Evolutionary conservation across 2,797 vertebrate genomes (phyloP).

Genomic region (Lithobates pipiens): DNA sequence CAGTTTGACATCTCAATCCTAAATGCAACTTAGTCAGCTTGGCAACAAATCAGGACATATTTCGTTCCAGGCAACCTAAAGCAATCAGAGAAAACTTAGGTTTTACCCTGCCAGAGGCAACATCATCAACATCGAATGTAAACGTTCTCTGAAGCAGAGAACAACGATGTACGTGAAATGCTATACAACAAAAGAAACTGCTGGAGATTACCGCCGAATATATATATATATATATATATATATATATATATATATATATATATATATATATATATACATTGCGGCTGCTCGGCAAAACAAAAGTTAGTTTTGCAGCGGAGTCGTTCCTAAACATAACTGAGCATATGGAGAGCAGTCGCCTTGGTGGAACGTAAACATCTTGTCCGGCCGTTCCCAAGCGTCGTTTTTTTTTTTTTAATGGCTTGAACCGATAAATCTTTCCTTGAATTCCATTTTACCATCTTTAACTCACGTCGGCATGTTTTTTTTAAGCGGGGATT

Average conservation of each 20-base stretch:
- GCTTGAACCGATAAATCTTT: neutral
- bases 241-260: neutral
- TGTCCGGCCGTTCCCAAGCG: neutral
- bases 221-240: neutral
- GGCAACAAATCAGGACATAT: slow-evolving; percentile 20
- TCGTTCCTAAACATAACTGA: neutral
- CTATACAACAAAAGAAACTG: slow-evolving; percentile 2
- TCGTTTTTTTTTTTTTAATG: neutral
- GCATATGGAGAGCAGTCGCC: slow-evolving; percentile 10
- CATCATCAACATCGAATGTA: neutral
- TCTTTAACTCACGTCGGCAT: neutral
- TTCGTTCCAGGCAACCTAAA: neutral
- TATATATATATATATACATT: neutral
- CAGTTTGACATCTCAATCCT: slow-evolving; percentile 5
- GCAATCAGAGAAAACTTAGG: slow-evolving; percentile 6
- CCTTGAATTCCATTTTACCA: neutral
- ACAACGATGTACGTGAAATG: slow-evolving; percentile 11
- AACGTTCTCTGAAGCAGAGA: slow-evolving; percentile 10
- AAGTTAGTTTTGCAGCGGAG: neutral
- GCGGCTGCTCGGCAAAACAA: neutral
- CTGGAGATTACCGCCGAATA: neutral
- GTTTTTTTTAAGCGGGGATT: too few species aligned
- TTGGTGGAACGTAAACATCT: slow-evolving; percentile 8
- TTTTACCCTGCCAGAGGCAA: neutral
- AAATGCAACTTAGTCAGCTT: neutral